Evolutionary conservation across 2,113 vertebrate genomes (phyloP), one percentile per base, ranked within the genome.

Genomic region (Perccottus glenii): DNA sequence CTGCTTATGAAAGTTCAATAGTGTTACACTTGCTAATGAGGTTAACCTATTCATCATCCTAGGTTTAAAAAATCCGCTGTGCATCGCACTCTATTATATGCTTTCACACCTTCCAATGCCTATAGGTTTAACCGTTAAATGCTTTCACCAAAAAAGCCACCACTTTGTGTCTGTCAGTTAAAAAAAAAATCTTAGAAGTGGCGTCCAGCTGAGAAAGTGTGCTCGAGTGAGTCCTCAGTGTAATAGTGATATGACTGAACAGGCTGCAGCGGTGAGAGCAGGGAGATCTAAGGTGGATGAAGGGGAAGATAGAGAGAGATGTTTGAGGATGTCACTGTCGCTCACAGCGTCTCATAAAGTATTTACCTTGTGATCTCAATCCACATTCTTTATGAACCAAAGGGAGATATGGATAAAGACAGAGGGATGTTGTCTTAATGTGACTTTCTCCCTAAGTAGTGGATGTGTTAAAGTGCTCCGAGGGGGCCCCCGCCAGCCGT

Each of bases 281-380:
- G 14, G 14, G 45, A 64, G 60, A 72, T 73, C 59, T 57, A 70
- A 78, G 68, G 69, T 79, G 82, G 77, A 69, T 63, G 5, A 42
- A 66, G 75, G 65, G 70, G 64, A 47, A 71, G 4, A 65, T 11
- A 2, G 42, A 56, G 50, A 64, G 51, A 80, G 64, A 75, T 73
- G 76, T 80, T 75, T 53, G 67, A 67, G 52, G 65, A 81, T 70
- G 83, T 78, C 43, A 43, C 70, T 72, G 82, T 80, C 61, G 47
- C 49, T 80, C 73, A 60, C 59, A 58, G 58, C 51, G 7, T 38
- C 80, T 83, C 76, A 83, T 88, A 67, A 86, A 90, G 88, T 78
- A 86, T 88, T 85, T 65, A 86, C 68, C 5, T 12, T 67, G 65
- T 68, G 64, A 80, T 76, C 69, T 74, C 57, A 51, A 61, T 6